These are phyloP conservation scores for Ctenodactylus gundi DNA, from an alignment of 2,113 vertebrate genomes.

Conservation along the genomic window DNA sequence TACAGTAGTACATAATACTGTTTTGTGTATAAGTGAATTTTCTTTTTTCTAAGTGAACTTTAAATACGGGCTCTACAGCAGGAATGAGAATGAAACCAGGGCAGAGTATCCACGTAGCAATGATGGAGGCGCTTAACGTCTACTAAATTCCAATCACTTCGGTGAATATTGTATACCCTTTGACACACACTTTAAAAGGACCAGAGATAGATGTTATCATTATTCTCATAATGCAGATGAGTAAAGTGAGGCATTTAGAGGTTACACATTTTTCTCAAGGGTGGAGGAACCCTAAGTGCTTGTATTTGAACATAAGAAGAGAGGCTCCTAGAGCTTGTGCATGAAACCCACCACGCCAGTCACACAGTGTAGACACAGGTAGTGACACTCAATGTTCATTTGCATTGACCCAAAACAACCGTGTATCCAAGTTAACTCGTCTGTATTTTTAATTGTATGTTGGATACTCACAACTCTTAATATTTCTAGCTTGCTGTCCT, in stretches of 20 bases:
- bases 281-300: not conserved
- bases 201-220: not conserved
- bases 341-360: not conserved
- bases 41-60: not conserved
- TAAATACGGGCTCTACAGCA: not conserved
- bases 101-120: not conserved
- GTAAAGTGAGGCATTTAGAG: not conserved
- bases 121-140: not conserved
- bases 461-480: not conserved
- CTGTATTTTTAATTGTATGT: not conserved
- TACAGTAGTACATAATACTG: not conserved
- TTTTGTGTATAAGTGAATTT: not conserved
- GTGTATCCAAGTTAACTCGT: not conserved
- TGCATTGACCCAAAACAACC: not conserved
- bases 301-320: not conserved
- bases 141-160: not conserved
- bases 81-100: not conserved
- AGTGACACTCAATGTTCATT: fast-evolving
- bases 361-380: not conserved
- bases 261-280: not conserved
- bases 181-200: not conserved
- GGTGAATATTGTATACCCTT: not conserved
- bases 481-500: not conserved
- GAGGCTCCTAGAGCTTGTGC: not conserved
- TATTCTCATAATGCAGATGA: not conserved